phyloP scores from a whole-genome alignment of 2,797 vertebrate species.

The Notolepis coatsorum region DNA sequence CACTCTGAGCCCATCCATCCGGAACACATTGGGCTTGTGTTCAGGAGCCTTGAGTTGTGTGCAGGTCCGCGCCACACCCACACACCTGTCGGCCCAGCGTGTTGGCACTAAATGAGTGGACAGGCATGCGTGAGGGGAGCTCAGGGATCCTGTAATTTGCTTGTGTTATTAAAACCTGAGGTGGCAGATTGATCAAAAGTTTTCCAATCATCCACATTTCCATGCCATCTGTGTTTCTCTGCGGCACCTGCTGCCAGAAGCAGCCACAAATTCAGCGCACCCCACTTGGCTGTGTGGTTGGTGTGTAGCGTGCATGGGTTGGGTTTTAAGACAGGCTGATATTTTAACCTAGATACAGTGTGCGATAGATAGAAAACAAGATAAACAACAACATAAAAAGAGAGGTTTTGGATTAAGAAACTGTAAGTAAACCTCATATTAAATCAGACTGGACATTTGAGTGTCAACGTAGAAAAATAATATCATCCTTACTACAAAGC shows the following conservation, averaged over 20 bases:
- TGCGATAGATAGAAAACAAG: too few species aligned
- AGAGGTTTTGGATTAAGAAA: too few species aligned
- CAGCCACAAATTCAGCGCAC: not conserved
- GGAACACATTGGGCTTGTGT: too few species aligned
- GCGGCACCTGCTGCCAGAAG: constrained; percentile 5
- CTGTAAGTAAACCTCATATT: not conserved
- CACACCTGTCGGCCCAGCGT: not conserved
- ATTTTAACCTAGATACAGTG: too few species aligned
- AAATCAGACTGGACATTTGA: not conserved
- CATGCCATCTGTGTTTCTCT: constrained; percentile 17
- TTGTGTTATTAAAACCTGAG: constrained; percentile 10
- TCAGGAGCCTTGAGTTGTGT: too few species aligned
- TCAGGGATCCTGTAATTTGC: constrained; percentile 9
- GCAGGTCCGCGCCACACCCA: not conserved
- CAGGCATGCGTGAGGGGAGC: not conserved
- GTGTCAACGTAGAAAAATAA: constrained; percentile 3
- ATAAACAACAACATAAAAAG: too few species aligned
- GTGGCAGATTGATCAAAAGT: constrained; percentile 18
- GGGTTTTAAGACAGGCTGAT: too few species aligned
- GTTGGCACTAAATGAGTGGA: not conserved
- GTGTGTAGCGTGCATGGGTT: too few species aligned
- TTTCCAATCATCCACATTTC: constrained; percentile 15
- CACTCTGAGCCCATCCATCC: too few species aligned
- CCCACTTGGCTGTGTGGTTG: not conserved
- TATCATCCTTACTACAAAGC: constrained; percentile 30